Percentiles rank a stretch among this genome's conserved stretches.
These are phyloP conservation scores for Spatula versicolor DNA, from an alignment of 2,797 vertebrate genomes.

Conservation along the genomic window DNA sequence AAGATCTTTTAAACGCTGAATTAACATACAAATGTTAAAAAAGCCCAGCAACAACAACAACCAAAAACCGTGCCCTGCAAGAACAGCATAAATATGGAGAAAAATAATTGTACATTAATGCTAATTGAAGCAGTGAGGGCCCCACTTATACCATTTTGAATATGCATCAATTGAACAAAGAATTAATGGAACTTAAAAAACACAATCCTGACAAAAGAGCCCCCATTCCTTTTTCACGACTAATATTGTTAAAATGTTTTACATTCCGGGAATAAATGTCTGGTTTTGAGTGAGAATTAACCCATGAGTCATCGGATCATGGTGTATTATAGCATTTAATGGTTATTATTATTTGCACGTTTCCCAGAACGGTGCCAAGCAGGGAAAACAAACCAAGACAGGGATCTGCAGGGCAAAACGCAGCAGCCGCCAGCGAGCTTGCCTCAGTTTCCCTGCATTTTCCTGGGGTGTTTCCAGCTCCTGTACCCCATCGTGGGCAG, in stretches of 20 bases:
- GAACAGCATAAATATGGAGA: constrained; percentile 26
- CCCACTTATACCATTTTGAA: constrained; percentile 31
- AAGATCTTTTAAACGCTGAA: constrained; percentile 1
- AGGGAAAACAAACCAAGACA: neutral
- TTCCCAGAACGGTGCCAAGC: neutral
- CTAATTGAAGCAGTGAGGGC: constrained; percentile 58
- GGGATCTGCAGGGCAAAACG: neutral
- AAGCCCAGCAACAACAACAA: neutral
- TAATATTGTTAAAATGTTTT: neutral
- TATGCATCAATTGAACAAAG: constrained; percentile 42
- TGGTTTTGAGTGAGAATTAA: neutral
- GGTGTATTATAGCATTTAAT: neutral
- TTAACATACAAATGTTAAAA: constrained; percentile 44
- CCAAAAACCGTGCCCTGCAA: neutral
- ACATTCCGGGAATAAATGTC: neutral
- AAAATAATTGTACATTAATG: constrained; percentile 54
- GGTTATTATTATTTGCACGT: neutral
- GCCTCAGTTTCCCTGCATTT: neutral
- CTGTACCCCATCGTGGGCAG: rapidly evolving
- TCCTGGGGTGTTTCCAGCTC: no score
- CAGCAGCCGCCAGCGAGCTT: rapidly evolving
- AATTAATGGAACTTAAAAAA: constrained; percentile 29
- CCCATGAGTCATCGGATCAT: neutral
- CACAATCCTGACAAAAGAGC: neutral
- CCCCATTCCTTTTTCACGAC: neutral